Evolutionary conservation across 2,113 vertebrate genomes (phyloP).

Genomic region (Neodontobutis hainanensis): DNA sequence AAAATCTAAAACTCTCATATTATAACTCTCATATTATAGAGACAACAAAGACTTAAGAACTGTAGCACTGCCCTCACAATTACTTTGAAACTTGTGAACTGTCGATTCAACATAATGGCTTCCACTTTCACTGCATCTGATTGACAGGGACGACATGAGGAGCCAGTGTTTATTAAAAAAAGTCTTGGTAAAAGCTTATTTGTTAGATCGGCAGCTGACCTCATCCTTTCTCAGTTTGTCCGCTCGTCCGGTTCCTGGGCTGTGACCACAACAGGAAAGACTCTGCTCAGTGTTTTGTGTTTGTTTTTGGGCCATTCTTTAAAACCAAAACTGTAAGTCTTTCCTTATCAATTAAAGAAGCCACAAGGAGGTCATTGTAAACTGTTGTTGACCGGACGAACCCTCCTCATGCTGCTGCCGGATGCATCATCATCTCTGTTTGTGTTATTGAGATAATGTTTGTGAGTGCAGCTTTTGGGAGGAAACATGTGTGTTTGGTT

Average conservation of each 20-base stretch:
- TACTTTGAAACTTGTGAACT: too few relatives aligned
- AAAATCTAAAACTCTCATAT: too few relatives aligned
- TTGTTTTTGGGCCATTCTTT: constrained; percentile 35
- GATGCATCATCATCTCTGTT: constrained; percentile 41
- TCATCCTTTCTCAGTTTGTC: constrained; percentile 5
- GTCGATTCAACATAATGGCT: too few relatives aligned
- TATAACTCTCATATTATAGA: too few relatives aligned
- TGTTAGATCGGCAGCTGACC: too few relatives aligned
- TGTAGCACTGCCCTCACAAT: too few relatives aligned
- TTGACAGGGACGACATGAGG: too few relatives aligned
- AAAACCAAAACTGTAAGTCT: constrained; percentile 17
- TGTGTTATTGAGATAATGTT: constrained; percentile 26
- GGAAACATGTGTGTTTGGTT: constrained; percentile 11
- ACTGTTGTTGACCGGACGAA: constrained; percentile 13
- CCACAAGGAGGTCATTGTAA: constrained; percentile 31
- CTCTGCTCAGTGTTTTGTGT: constrained; percentile 34
- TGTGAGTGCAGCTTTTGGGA: constrained; percentile 16
- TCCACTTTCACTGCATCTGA: too few relatives aligned
- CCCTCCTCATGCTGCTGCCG: constrained; percentile 17
- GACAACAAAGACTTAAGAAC: too few relatives aligned
- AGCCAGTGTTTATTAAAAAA: too few relatives aligned
- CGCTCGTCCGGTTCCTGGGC: constrained; percentile 11
- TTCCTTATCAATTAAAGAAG: constrained; percentile 7
- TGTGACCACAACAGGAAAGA: constrained; percentile 20
- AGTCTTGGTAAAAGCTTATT: too few relatives aligned